These are phyloP conservation scores for Aptenodytes patagonicus DNA, from an alignment of 2,113 vertebrate genomes.

Conservation along the genomic window DNA sequence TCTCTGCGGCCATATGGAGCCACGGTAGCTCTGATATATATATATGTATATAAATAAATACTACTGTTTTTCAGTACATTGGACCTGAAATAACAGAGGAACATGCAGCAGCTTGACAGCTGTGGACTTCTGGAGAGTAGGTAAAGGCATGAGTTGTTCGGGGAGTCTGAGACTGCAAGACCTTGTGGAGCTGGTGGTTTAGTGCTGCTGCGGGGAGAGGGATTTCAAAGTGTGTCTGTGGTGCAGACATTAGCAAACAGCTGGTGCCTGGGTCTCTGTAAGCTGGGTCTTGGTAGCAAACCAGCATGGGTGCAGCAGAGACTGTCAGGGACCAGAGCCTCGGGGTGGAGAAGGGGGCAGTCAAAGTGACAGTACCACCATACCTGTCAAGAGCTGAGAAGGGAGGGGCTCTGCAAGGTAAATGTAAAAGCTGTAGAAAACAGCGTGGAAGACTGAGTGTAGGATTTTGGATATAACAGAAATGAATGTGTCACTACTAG, in stretches of 20 bases:
- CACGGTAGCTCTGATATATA: neutral
- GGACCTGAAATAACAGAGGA: neutral
- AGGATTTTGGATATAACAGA: neutral
- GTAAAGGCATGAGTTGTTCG: neutral
- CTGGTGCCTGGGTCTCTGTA: neutral
- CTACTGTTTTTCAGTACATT: neutral
- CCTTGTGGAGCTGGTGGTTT: neutral
- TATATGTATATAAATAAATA: neutral
- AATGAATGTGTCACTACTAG: neutral
- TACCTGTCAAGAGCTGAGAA: neutral
- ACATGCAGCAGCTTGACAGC: neutral
- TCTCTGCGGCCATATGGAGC: neutral
- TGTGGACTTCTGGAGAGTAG: neutral
- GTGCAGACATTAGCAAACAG: neutral
- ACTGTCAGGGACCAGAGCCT: neutral
- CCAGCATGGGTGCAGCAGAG: neutral
- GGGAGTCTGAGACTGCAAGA: neutral
- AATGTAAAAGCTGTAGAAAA: neutral
- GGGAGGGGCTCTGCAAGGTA: neutral
- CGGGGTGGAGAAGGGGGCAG: neutral
- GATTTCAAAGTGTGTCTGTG: neutral
- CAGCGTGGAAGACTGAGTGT: fast-evolving
- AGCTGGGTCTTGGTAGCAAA: neutral
- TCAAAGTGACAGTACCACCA: neutral
- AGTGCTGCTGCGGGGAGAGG: neutral